Conservation (phyloP, 2,888 invertebrate species). For the Ectropis crepuscularia region DNA sequence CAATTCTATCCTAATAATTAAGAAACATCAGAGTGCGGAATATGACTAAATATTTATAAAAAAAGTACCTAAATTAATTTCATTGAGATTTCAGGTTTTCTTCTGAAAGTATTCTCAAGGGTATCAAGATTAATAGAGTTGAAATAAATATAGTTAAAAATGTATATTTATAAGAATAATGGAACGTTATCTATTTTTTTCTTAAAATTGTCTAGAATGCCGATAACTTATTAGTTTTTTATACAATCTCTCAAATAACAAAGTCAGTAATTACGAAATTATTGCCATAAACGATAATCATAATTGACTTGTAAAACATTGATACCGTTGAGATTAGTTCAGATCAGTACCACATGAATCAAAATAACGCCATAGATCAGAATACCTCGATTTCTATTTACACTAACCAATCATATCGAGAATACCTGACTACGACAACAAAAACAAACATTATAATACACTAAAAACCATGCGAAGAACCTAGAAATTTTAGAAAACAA, state of each 20-base stretch:
- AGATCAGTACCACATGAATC: constrained; percentile 4
- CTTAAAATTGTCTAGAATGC: too few relatives aligned
- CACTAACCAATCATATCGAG: constrained; percentile 11
- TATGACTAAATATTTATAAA: constrained; percentile 16
- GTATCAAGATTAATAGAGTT: neutral
- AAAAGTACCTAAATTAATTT: constrained; percentile 7
- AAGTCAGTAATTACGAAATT: too few relatives aligned
- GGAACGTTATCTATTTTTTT: too few relatives aligned
- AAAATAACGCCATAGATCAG: constrained; percentile 10
- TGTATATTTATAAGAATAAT: too few relatives aligned
- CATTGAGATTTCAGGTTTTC: constrained; percentile 4
- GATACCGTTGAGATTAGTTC: constrained; percentile 11
- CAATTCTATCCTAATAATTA: constrained; percentile 14
- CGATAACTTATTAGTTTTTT: too few relatives aligned
- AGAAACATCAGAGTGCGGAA: constrained; percentile 14
- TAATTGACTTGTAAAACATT: neutral
- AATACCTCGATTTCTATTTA: constrained; percentile 20
- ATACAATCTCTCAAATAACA: too few relatives aligned
- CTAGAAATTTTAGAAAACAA: constrained; percentile 26
- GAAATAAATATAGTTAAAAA: neutral
- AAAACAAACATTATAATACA: constrained; percentile 20
- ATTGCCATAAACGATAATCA: neutral
- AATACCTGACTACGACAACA: constrained; percentile 11
- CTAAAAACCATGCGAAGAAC: constrained; percentile 24
- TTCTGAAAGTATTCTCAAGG: constrained; percentile 4